phyloP scores from a whole-genome alignment of 2,888 invertebrate genomes.

The Nemurella pictetii region DNA sequence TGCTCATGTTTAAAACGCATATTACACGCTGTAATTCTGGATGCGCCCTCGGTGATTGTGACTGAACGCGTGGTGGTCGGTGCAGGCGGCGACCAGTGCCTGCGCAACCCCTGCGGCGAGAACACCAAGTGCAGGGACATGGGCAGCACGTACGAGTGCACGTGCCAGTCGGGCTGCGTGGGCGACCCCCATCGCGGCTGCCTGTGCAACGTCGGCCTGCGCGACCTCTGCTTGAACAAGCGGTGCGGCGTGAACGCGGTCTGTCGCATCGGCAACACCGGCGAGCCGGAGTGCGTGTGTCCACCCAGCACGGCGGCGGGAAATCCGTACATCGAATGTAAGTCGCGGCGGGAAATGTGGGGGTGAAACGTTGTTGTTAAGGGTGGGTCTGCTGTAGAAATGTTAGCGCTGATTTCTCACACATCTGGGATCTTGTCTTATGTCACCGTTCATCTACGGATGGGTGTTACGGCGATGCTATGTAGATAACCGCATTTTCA shows the following conservation, averaged over 20 bases:
- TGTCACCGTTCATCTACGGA: too few relatives aligned
- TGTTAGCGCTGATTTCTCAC: too few relatives aligned
- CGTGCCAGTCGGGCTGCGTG: conserved; percentile 75
- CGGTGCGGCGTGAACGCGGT: conserved; percentile 81
- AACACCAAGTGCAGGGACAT: conserved; percentile 81
- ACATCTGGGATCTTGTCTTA: too few relatives aligned
- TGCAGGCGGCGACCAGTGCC: conserved; percentile 68
- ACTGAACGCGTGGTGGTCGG: conserved; percentile 28
- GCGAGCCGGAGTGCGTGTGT: conserved; percentile 78
- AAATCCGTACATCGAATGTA: conserved; percentile 84
- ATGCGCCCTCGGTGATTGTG: too few relatives aligned
- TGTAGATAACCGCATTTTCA: too few relatives aligned
- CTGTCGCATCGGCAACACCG: conserved; percentile 69
- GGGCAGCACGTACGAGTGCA: conserved; percentile 77
- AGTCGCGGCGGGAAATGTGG: conserved; percentile 52
- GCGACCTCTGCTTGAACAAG: conserved; percentile 76
- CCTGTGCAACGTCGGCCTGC: conserved; percentile 67
- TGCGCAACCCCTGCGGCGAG: conserved; percentile 80
- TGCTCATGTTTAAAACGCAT: too few relatives aligned
- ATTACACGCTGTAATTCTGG: too few relatives aligned
- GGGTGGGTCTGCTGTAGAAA: too few relatives aligned
- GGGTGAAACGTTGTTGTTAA: too few relatives aligned
- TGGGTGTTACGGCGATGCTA: too few relatives aligned
- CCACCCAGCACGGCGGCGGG: conserved; percentile 80
- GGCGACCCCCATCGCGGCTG: conserved; percentile 83